phyloP scores from a whole-genome alignment of 2,888 invertebrate genomes.

The Lasioglossum marginatum region DNA sequence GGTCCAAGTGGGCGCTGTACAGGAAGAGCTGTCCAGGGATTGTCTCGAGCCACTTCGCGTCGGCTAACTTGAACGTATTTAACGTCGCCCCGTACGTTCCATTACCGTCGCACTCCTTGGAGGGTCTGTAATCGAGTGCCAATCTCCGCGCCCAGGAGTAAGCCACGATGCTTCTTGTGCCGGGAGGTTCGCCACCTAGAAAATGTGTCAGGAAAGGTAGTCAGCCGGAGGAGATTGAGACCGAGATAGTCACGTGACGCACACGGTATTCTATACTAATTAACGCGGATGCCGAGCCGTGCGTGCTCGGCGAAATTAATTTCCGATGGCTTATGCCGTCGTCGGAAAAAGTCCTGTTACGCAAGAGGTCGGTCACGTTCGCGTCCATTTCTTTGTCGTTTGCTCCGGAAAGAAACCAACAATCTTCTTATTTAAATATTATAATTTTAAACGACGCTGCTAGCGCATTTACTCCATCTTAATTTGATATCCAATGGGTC shows the following conservation, averaged over 20 bases:
- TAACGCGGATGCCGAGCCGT: conserved; percentile 24
- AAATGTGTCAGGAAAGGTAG: conserved; percentile 47
- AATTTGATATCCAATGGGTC: too few relatives aligned
- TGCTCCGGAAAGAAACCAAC: background rate
- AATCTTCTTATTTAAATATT: background rate
- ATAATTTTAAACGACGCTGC: background rate
- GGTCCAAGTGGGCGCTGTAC: conserved; percentile 81
- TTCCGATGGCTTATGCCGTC: background rate
- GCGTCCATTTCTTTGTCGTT: background rate
- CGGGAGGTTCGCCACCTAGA: conserved; percentile 79
- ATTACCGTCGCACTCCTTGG: conserved; percentile 79
- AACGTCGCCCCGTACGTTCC: conserved; percentile 71
- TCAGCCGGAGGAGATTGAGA: conserved; percentile 40
- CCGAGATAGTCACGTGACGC: conserved; percentile 47
- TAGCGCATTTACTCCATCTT: too few relatives aligned
- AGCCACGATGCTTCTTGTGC: conserved; percentile 87
- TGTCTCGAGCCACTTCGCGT: conserved; percentile 80
- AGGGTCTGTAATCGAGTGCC: conserved; percentile 82
- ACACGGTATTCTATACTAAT: conserved; percentile 29
- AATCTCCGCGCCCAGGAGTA: conserved; percentile 86
- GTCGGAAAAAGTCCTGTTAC: background rate
- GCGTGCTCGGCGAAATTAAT: conserved; percentile 42
- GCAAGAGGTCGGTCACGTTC: background rate
- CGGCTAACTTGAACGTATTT: conserved; percentile 70
- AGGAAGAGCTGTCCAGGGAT: conserved; percentile 81